These are phyloP conservation scores for Zonitis immaculata DNA, from an alignment of 2,888 invertebrate genomes.

Conservation along the genomic window DNA sequence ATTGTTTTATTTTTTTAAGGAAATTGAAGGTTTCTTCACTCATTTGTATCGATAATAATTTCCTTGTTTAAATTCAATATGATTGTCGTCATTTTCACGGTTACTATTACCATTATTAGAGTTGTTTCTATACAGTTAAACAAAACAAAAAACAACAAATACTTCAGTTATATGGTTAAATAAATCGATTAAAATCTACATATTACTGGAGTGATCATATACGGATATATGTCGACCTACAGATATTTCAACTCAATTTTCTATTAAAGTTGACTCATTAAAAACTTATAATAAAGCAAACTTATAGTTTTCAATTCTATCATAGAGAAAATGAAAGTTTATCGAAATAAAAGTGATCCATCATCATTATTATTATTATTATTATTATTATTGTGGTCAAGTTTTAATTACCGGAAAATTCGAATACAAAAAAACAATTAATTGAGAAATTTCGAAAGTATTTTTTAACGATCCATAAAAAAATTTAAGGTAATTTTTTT, in stretches of 20 bases:
- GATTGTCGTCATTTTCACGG: slow-evolving; percentile 13
- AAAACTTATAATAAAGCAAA: no score
- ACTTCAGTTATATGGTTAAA: slow-evolving; percentile 11
- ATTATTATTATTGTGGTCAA: no score
- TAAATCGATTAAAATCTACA: slow-evolving; percentile 17
- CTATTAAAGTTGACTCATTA: slow-evolving; percentile 26
- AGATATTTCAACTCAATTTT: slow-evolving; percentile 22
- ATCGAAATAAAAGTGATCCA: slow-evolving; percentile 7
- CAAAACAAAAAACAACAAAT: no score
- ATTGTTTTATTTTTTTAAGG: slow-evolving; percentile 2
- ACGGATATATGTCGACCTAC: slow-evolving; percentile 31
- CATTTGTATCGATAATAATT: no score
- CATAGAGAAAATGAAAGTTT: slow-evolving; percentile 30
- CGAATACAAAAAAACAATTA: no score
- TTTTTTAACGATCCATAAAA: no score
- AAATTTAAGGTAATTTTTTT: no score
- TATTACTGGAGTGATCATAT: slow-evolving; percentile 27
- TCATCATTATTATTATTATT: no score
- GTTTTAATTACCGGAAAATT: no score
- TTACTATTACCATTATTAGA: slow-evolving; percentile 20
- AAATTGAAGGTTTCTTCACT: slow-evolving; percentile 5
- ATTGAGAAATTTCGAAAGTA: no score
- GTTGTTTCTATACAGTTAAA: slow-evolving; percentile 9
- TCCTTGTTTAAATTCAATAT: neutral
- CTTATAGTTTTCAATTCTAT: no score